phyloP scores from a whole-genome alignment of 2,797 vertebrate genomes.

The Coendou prehensilis region DNA sequence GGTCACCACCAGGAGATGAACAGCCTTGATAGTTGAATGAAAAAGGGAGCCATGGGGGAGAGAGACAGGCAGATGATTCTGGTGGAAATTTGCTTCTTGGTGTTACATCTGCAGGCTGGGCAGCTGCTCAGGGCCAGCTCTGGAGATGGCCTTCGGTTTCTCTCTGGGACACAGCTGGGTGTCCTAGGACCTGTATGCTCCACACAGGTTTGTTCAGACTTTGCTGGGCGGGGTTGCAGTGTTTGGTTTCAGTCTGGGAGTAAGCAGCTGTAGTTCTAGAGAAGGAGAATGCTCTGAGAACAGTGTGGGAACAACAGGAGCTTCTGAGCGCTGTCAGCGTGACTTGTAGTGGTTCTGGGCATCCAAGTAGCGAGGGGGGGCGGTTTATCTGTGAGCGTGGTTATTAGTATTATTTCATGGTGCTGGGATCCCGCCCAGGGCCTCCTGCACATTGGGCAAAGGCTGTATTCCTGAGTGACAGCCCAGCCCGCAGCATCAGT shows the following conservation, averaged over 20 bases:
- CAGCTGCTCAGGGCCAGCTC: not conserved
- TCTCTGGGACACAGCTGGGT: not conserved
- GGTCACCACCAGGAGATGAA: not conserved
- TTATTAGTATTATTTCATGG: not conserved
- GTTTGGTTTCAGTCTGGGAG: not conserved
- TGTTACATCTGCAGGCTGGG: fast-evolving
- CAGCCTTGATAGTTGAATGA: not conserved
- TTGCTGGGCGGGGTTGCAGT: not conserved
- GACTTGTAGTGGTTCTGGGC: no score
- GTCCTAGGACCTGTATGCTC: fast-evolving
- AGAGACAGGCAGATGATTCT: not conserved
- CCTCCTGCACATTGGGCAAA: not conserved
- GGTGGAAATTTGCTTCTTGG: no score
- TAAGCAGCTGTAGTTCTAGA: not conserved
- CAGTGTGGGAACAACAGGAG: not conserved
- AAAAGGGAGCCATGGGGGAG: not conserved
- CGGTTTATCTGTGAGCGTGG: not conserved
- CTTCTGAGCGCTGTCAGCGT: not conserved
- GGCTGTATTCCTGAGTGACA: not conserved
- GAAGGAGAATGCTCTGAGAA: not conserved
- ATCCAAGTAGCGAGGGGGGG: not conserved
- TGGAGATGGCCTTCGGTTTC: not conserved
- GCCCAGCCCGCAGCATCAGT: no score
- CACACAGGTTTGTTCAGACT: not conserved
- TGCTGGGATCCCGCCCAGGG: not conserved